These are phyloP conservation scores for Choreutis nemorana DNA, from an alignment of 2,888 invertebrate species.

Conservation along the genomic window DNA sequence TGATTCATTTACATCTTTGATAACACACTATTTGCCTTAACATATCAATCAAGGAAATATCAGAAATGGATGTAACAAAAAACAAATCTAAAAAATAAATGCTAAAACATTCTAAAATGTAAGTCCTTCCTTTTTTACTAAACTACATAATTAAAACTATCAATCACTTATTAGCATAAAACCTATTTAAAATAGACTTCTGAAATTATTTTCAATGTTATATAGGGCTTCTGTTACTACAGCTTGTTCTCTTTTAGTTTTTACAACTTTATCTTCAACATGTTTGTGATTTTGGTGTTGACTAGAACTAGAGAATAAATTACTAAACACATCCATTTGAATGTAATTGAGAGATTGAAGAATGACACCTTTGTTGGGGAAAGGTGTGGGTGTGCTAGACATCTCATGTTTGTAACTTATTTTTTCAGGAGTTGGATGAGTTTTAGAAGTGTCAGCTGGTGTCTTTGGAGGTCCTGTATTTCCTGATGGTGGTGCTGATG, in stretches of 20 bases:
- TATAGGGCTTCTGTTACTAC: conserved; percentile 39
- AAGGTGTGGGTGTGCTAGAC: conserved; percentile 31
- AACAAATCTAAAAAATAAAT: too few species aligned
- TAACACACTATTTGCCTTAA: too few species aligned
- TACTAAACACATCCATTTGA: conserved; percentile 58
- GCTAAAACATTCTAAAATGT: too few species aligned
- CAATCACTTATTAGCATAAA: too few species aligned
- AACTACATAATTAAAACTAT: too few species aligned
- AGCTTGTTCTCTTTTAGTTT: conserved; percentile 21
- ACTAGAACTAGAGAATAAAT: conserved; percentile 30
- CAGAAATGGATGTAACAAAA: too few species aligned
- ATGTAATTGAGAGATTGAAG: conserved; percentile 56
- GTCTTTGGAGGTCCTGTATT: too few species aligned
- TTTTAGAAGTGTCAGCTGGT: too few species aligned
- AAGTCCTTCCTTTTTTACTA: too few species aligned
- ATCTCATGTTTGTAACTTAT: conserved; percentile 11
- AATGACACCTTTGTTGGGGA: conserved; percentile 50
- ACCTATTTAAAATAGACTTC: conserved; percentile 48
- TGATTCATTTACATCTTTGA: too few species aligned
- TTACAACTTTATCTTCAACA: conserved; percentile 18
- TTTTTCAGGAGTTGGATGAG: conserved; percentile 15
- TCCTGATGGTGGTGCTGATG: conserved; percentile 11
- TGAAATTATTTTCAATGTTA: conserved; percentile 52
- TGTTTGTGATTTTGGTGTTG: conserved; percentile 15
- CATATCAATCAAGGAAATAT: too few species aligned